These are phyloP conservation scores for Drosophila tani DNA, from an alignment of 1,140 invertebrate species.

Conservation along the genomic window DNA sequence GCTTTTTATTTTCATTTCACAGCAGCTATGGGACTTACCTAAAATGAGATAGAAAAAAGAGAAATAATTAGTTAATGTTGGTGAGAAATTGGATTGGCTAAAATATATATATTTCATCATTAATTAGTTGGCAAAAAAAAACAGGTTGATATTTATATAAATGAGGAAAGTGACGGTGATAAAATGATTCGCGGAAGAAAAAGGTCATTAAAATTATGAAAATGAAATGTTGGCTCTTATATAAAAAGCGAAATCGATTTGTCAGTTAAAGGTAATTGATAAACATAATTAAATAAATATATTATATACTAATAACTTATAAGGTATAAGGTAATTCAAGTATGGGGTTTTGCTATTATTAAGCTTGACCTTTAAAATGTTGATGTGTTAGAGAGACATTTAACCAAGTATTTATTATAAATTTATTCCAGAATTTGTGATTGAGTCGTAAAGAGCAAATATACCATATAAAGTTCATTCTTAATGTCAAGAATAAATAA, in stretches of 20 bases:
- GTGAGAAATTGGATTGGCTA: constrained; percentile 28
- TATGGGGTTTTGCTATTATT: background rate
- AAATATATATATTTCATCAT: constrained; percentile 33
- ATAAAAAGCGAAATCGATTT: constrained; percentile 1
- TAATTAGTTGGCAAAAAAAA: constrained; percentile 31
- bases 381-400: background rate
- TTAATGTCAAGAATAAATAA: constrained; percentile 23
- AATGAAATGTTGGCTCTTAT: background rate
- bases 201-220: constrained; percentile 10
- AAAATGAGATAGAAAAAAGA: constrained; percentile 60
- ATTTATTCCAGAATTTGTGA: background rate
- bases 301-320: background rate
- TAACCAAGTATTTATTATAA: background rate
- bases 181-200: constrained; percentile 2
- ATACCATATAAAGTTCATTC: background rate
- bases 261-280: background rate
- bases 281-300: background rate
- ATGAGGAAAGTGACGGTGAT: constrained; percentile 9
- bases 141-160: constrained; percentile 9
- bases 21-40: constrained; percentile 57
- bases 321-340: background rate
- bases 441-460: constrained; percentile 1
- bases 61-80: constrained; percentile 47
- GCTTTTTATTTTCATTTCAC: constrained; percentile 22
- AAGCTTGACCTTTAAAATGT: constrained; percentile 8